Evolutionary conservation across 2,113 vertebrate species (phyloP).

Genomic region (Anhinga rufa): DNA sequence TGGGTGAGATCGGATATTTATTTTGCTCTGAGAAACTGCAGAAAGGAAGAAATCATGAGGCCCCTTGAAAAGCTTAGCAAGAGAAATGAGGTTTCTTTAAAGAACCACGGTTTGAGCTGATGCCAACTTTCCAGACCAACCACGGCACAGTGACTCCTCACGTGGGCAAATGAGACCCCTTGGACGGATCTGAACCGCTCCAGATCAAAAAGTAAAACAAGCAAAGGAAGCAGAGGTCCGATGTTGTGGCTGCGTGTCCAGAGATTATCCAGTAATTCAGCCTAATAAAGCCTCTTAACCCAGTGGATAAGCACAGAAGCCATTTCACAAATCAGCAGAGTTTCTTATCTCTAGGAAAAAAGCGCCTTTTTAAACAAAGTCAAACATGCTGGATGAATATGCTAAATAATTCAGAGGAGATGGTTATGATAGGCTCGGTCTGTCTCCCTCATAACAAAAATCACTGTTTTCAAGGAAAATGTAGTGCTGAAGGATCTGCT

Average conservation of each 20-base stretch:
- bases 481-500: not conserved
- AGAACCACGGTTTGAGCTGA: not conserved
- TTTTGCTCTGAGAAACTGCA: not conserved
- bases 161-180: not conserved
- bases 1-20: not conserved
- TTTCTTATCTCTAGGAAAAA: not conserved
- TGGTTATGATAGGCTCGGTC: not conserved
- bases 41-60: not conserved
- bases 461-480: not conserved
- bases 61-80: not conserved
- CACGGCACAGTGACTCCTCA: not conserved
- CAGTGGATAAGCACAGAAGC: not conserved
- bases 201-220: not conserved
- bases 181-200: not conserved
- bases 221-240: not conserved
- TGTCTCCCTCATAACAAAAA: not conserved
- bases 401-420: not conserved
- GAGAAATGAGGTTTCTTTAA: not conserved
- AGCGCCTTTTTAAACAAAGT: not conserved
- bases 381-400: not conserved
- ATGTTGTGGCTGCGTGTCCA: not conserved
- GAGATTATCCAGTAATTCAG: not conserved
- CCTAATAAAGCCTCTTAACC: constrained; percentile 10
- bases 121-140: not conserved
- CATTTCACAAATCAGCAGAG: not conserved